Conservation (phyloP, 92 coral and sea anemone genomes). For the Bergia sp. region DNA sequence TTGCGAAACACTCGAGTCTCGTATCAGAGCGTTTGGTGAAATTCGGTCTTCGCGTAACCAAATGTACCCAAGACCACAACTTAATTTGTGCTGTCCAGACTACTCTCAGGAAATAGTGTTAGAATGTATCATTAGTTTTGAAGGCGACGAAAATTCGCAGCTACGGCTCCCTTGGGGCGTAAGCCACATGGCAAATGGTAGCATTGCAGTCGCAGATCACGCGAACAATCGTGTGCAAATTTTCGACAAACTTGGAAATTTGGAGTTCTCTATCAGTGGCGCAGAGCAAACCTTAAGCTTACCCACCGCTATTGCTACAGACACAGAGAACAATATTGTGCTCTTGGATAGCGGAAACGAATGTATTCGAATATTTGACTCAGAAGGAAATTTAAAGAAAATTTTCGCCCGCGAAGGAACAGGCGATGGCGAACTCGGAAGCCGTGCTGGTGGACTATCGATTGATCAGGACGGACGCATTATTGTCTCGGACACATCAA, state of each 20-base stretch:
- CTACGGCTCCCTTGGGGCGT: constrained; percentile 75
- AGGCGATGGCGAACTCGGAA: constrained; percentile 52
- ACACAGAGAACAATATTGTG: constrained; percentile 51
- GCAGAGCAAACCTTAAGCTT: constrained; percentile 37
- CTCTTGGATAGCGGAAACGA: constrained; percentile 56
- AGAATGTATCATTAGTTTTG: constrained; percentile 36
- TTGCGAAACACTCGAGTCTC: constrained; percentile 7
- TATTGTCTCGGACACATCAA: constrained; percentile 59
- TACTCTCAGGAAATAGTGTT: constrained; percentile 27
- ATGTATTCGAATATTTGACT: constrained; percentile 47
- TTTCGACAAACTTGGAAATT: constrained; percentile 39
- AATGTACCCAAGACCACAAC: not conserved
- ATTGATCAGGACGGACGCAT: constrained; percentile 63
- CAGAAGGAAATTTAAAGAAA: constrained; percentile 52
- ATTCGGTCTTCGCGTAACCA: constrained; percentile 32
- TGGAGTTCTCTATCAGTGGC: not conserved
- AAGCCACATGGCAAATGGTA: constrained; percentile 47
- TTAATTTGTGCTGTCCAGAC: constrained; percentile 35
- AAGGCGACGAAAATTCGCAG: constrained; percentile 42
- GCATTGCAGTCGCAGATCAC: constrained; percentile 68
- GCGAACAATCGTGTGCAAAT: constrained; percentile 59
- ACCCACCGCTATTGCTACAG: constrained; percentile 61
- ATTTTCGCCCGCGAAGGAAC: constrained; percentile 34
- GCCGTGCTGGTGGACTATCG: constrained; percentile 67
- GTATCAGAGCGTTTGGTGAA: constrained; percentile 27